Percentiles rank a stretch among this genome's conserved stretches.
These are phyloP conservation scores for Agyllia agylla DNA, from an alignment of 2,888 invertebrate genomes.

Conservation along the genomic window DNA sequence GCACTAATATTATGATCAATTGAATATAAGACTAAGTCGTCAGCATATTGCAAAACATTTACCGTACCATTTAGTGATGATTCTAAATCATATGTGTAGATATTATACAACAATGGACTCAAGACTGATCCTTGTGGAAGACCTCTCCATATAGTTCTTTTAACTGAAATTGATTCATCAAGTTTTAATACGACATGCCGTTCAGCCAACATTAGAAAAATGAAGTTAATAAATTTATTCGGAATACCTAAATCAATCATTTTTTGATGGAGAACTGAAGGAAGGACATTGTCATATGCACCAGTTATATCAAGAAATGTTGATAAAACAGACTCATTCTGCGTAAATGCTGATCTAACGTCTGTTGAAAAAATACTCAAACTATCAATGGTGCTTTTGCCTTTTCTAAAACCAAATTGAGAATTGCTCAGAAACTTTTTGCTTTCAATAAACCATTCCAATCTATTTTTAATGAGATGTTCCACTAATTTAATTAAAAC, in stretches of 20 bases:
- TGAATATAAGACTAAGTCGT: not conserved
- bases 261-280: not conserved
- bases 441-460: not conserved
- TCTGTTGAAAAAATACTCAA: not conserved
- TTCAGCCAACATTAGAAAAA: not conserved
- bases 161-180: not conserved
- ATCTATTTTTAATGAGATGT: not conserved
- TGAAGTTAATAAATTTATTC: not conserved
- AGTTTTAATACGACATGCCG: not conserved
- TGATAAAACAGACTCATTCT: not conserved
- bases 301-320: not conserved
- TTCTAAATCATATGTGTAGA: not conserved
- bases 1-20: not conserved
- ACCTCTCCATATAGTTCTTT: not conserved
- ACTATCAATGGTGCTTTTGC: not conserved
- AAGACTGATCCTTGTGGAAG: not conserved
- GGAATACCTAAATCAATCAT: not conserved
- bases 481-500: not conserved
- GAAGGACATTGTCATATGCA: not conserved
- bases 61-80: not conserved
- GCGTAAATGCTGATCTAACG: not conserved
- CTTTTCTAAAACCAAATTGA: not conserved
- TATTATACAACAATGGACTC: not conserved
- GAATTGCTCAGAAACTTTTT: not conserved
- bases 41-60: not conserved